Base-by-base conservation (phyloP, 2,888 invertebrate species). In the Choristoneura rosaceana region DNA sequence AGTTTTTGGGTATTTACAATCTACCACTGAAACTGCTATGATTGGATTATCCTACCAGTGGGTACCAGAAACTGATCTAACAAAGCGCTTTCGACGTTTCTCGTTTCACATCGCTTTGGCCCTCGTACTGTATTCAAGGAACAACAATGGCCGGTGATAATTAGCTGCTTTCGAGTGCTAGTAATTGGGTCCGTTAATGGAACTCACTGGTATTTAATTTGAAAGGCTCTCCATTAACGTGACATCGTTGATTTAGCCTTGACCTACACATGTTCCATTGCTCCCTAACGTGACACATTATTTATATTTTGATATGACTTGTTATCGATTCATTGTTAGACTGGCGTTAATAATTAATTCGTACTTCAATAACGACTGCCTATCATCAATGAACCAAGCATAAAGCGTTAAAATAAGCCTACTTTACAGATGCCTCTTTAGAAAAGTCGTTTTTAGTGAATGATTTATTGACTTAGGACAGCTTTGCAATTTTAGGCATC, bases 191-290 rank as follows among this genome's bases (percentile, higher is more conserved):
- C 68, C 67, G 76, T 75, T 79, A 80, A 81, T 80, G 75, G 78
- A 70, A 75, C 75, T 75, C 73, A 62, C 69, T 71, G 74, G 74
- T 75, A 69, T 74, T 76, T 76, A 76, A 77, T 78, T 77, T 73
- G 74, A 74, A 78, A 74, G 73, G 76, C 75, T 77, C 79, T 76
- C 80, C 80, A 81, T 83, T 82, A 82, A 79, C 81, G 79, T 79
- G 69, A 75, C 76, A 73, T 75, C 73, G 75, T 73, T 73, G 71
- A 71, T 77, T 77, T 75, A n/a, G 47, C 81, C 84, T 78, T 84
- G 86, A 85, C 86, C 85, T 75, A 81, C 75, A 82, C 84, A 33
- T 60, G 33, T 68, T 74, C 55, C 64, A 71, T 69, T 66, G 64
- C 69, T 65, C 69, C 68, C 66, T 65, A 69, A 74, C 69, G 50